Conservation (phyloP, 2,797 vertebrate species). For the Harpagifer antarcticus region DNA sequence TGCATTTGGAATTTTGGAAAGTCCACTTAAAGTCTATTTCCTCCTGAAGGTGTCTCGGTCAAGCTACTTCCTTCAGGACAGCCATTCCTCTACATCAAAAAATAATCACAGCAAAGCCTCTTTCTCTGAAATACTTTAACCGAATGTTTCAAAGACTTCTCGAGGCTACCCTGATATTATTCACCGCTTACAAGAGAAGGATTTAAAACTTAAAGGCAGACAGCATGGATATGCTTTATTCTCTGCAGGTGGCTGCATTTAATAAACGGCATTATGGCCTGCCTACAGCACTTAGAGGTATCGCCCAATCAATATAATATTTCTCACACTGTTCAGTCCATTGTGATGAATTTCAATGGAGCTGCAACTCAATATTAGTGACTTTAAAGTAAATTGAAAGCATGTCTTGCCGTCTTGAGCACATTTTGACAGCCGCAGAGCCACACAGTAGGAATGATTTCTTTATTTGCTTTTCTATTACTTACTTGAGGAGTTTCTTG, state of each 20-base stretch:
- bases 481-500: constrained; percentile 9
- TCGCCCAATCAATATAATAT: constrained; percentile 33
- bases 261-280: constrained; percentile 41
- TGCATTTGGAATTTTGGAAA: no score
- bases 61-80: constrained; percentile 56
- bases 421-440: constrained; percentile 8
- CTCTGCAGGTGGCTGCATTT: constrained; percentile 52
- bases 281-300: constrained; percentile 20
- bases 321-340: constrained; percentile 13
- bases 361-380: constrained; percentile 11
- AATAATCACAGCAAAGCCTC: constrained; percentile 40
- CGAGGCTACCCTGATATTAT: constrained; percentile 67
- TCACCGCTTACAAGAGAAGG: constrained; percentile 65
- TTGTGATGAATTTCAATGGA: constrained; percentile 15
- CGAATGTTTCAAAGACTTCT: constrained; percentile 71
- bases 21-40: no score
- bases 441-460: neutral
- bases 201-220: constrained; percentile 59
- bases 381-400: constrained; percentile 20
- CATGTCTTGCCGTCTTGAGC: neutral
- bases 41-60: neutral
- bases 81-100: constrained; percentile 36
- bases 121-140: constrained; percentile 61
- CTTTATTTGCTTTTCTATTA: constrained; percentile 19
- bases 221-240: constrained; percentile 37